Percentiles rank a stretch among this genome's conserved stretches.
phyloP scores from a whole-genome alignment of 2,888 invertebrate species.

The Anaspis maculata region DNA sequence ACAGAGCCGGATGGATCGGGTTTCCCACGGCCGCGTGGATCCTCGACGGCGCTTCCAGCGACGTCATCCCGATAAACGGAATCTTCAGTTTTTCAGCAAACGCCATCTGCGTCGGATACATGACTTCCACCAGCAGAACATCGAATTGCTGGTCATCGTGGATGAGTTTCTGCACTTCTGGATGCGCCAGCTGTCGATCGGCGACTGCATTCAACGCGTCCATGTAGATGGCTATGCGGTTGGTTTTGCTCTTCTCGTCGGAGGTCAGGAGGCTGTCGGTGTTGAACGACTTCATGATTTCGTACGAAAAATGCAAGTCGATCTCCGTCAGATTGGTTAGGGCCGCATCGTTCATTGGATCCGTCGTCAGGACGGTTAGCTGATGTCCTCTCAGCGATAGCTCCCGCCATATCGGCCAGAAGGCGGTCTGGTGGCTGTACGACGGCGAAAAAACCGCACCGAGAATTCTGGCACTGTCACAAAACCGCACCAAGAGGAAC shows the following conservation, averaged over 20 bases:
- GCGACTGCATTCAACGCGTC: slow-evolving; percentile 14
- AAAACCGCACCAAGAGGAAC: no score
- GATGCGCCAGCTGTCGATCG: slow-evolving; percentile 19
- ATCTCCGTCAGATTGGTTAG: slow-evolving; percentile 21
- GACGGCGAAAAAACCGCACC: slow-evolving; percentile 26
- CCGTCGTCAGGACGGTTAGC: slow-evolving; percentile 32
- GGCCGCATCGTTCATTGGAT: slow-evolving; percentile 19
- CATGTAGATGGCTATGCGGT: slow-evolving; percentile 14
- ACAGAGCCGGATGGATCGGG: slow-evolving; percentile 31
- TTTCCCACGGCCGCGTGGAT: slow-evolving; percentile 31
- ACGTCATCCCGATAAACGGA: slow-evolving; percentile 33
- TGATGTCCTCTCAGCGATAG: slow-evolving; percentile 30
- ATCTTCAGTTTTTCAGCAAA: slow-evolving; percentile 32
- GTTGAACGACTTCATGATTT: slow-evolving; percentile 16
- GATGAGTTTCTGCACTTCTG: slow-evolving; percentile 29
- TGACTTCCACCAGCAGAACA: slow-evolving; percentile 32
- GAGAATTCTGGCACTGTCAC: slow-evolving; percentile 21
- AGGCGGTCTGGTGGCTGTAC: slow-evolving; percentile 28
- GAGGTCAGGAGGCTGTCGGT: slow-evolving; percentile 14
- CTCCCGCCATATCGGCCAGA: slow-evolving; percentile 26
- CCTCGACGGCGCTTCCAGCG: slow-evolving; percentile 27
- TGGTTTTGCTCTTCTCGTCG: slow-evolving; percentile 11
- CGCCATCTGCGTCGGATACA: slow-evolving; percentile 24
- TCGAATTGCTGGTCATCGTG: slow-evolving; percentile 30
- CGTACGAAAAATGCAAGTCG: slow-evolving; percentile 28